phyloP scores from a whole-genome alignment of 2,888 invertebrate genomes.

The Orchesellides sinensis region DNA sequence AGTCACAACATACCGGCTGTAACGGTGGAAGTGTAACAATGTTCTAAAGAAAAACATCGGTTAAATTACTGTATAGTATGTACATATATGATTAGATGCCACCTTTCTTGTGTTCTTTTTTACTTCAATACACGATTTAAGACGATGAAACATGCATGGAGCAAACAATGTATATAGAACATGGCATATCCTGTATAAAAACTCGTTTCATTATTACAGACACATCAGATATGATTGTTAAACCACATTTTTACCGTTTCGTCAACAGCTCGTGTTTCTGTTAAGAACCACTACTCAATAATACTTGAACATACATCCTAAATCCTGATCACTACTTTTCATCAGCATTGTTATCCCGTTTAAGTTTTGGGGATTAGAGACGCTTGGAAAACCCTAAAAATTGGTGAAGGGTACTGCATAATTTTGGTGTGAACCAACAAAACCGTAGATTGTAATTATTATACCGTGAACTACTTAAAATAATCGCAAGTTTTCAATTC shows the following conservation, averaged over 20 bases:
- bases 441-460: background rate
- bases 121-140: too few relatives aligned
- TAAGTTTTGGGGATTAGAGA: conserved; percentile 6
- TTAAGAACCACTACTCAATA: background rate
- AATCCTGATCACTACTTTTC: conserved; percentile 6
- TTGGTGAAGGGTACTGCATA: background rate
- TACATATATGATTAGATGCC: too few relatives aligned
- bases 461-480: background rate
- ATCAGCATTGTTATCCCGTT: background rate
- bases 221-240: background rate
- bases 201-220: background rate
- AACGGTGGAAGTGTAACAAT: too few relatives aligned
- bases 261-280: background rate
- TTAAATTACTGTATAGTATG: too few relatives aligned
- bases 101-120: too few relatives aligned
- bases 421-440: background rate
- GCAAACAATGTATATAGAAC: too few relatives aligned
- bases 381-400: conserved; percentile 4
- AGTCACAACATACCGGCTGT: too few relatives aligned
- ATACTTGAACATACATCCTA: background rate
- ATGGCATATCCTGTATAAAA: background rate
- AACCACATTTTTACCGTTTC: background rate
- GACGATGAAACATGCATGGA: too few relatives aligned
- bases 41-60: too few relatives aligned
- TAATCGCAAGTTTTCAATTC: background rate